phyloP scores from a whole-genome alignment of 2,113 vertebrate genomes.

The Aepyceros melampus region DNA sequence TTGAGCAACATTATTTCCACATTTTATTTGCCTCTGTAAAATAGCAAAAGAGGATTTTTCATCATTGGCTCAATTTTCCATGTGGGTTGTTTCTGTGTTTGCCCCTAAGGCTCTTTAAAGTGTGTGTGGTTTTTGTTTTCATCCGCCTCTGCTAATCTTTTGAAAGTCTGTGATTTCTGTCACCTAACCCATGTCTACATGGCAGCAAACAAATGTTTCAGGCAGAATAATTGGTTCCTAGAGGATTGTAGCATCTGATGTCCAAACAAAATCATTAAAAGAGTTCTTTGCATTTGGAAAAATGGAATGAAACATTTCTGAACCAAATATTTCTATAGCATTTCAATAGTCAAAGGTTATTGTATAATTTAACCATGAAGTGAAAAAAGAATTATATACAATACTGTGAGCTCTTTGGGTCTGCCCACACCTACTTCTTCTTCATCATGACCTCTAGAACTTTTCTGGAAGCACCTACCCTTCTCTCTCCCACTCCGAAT shows the following conservation, averaged over 20 bases:
- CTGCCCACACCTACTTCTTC: no score
- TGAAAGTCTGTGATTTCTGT: conserved; percentile 39
- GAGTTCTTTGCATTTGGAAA: not conserved
- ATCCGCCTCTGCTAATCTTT: not conserved
- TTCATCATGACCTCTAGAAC: not conserved
- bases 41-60: not conserved
- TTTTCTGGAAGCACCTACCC: not conserved
- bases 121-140: not conserved
- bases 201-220: conserved; percentile 43
- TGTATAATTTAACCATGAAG: not conserved
- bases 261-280: not conserved
- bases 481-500: not conserved
- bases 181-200: not conserved
- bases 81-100: not conserved
- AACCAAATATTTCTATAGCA: not conserved
- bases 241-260: not conserved
- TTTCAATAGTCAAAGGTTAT: not conserved
- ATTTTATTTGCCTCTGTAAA: conserved; percentile 15
- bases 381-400: not conserved
- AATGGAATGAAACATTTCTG: not conserved
- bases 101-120: not conserved
- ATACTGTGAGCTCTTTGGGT: not conserved
- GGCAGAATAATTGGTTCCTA: conserved; percentile 32
- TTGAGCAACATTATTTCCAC: not conserved
- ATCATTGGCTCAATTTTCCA: not conserved